Base-by-base conservation (phyloP, 2,888 invertebrate genomes). In the Augiades crinisus region DNA sequence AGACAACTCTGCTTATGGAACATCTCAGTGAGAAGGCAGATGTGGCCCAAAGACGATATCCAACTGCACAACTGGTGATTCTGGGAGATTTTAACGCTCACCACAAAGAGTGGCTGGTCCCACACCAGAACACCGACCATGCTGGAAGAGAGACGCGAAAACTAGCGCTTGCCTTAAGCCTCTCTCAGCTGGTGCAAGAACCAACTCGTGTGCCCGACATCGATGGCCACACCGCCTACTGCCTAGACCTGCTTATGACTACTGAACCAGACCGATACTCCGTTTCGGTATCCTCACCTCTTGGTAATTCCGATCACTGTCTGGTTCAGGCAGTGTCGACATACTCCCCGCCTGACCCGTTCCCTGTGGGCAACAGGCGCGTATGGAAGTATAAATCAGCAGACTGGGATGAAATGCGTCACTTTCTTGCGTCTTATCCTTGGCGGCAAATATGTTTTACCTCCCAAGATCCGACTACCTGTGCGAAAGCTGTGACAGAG, bases 381-480 rank as follows among this genome's bases (percentile, higher is more conserved):
- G 6, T 31, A 6, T 31, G 31, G 31, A 1, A 6, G 2, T 31
- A 13, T 6, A 31, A 13, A 13, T 31, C 6, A 13, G 31, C 31
- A 13, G 31, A 31, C 8, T 31, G 31, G 31, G 31, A 31, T 31
- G 31, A 31, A 5, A 31, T 31, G 31, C 53, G 59, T 1, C 47
- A 53, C 6, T 62, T 59, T 22, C 51, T 57, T 44, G 58, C 54
- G 44, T 59, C 55, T 30, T 61, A 57, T 46, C 54, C 55, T 40
- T 54, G 55, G 53, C 34, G 33, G 41, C 45, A 16, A 5, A 14
- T 51, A 1, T 56, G 53, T 13, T 56, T 58, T 17, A 47, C 55
- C 33, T 41, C 54, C 0, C 24, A 5, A 0, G 53, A 53, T 31
- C 52, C 45, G 4, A 40, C 34, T 13, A 30, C 24, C 5, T 45